Conservation (phyloP, 23 tunicate genomes). For the Oikopleura albicans region DNA sequence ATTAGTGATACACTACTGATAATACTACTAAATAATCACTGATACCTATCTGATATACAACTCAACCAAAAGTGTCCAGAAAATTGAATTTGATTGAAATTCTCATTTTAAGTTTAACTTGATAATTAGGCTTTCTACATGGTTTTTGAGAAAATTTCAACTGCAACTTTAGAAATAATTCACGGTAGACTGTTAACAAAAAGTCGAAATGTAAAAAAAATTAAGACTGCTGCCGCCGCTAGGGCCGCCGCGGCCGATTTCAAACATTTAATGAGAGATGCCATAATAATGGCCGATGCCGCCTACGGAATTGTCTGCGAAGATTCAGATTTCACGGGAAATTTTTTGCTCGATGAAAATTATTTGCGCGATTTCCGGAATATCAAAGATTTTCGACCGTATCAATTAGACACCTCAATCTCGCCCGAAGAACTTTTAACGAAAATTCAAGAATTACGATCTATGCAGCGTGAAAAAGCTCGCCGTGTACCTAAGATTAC, state of each 20-base stretch:
- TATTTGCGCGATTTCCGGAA: background rate
- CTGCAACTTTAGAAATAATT: no score
- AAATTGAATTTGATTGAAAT: no score
- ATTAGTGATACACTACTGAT: no score
- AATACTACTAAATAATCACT: no score
- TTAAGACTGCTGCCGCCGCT: constrained; percentile 89
- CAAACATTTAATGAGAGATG: constrained; percentile 37
- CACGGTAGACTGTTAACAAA: no score
- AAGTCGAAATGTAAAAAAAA: no score
- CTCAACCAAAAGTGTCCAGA: no score
- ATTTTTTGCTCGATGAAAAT: background rate
- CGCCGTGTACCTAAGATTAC: no score
- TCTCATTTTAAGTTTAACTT: no score
- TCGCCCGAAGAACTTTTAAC: background rate
- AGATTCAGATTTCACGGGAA: background rate
- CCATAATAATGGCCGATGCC: constrained; percentile 94
- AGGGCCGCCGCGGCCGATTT: constrained; percentile 59
- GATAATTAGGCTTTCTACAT: no score
- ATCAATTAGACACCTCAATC: background rate
- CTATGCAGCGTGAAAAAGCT: background rate
- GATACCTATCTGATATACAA: no score
- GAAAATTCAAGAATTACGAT: background rate
- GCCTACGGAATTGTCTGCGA: constrained; percentile 51
- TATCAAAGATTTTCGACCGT: background rate
- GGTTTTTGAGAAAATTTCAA: no score